These are phyloP conservation scores for Mimas tiliae DNA, from an alignment of 2,888 invertebrate species.

Conservation along the genomic window DNA sequence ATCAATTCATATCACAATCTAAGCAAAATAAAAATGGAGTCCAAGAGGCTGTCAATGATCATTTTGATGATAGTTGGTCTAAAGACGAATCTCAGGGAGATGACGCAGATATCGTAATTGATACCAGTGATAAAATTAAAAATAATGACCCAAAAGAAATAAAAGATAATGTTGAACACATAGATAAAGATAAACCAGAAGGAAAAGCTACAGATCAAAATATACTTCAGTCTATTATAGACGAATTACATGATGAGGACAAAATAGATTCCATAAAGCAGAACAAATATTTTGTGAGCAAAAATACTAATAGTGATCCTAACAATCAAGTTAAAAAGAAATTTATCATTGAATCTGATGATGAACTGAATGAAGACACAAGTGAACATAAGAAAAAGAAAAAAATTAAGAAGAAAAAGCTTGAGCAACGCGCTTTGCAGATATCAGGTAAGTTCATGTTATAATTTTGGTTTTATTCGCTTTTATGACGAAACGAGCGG, in stretches of 20 bases:
- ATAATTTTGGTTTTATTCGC: too few relatives aligned
- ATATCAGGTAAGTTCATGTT: slow-evolving; percentile 66
- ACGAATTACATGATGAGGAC: slow-evolving; percentile 68
- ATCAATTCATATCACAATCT: slow-evolving; percentile 62
- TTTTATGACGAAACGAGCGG: too few relatives aligned
- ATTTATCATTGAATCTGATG: slow-evolving; percentile 75
- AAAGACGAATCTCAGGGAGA: slow-evolving; percentile 28
- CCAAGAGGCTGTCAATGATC: slow-evolving; percentile 30
- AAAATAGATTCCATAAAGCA: slow-evolving; percentile 54
- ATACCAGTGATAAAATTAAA: slow-evolving; percentile 26
- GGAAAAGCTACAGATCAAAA: slow-evolving; percentile 38
- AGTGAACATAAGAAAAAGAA: slow-evolving; percentile 57
- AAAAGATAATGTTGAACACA: slow-evolving; percentile 28
- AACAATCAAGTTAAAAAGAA: slow-evolving; percentile 60
- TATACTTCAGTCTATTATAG: slow-evolving; percentile 65
- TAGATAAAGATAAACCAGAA: slow-evolving; percentile 3
- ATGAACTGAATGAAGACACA: slow-evolving; percentile 51
- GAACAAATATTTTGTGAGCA: slow-evolving; percentile 61
- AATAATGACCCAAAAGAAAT: slow-evolving; percentile 28
- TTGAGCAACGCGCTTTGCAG: slow-evolving; percentile 66
- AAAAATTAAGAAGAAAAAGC: slow-evolving; percentile 65
- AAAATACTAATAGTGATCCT: slow-evolving; percentile 35
- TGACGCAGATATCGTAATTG: neutral
- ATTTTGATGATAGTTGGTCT: slow-evolving; percentile 30
- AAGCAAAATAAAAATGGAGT: slow-evolving; percentile 32